These are phyloP conservation scores for Cnemophilus loriae DNA, from an alignment of 2,113 vertebrate genomes.

Conservation along the genomic window DNA sequence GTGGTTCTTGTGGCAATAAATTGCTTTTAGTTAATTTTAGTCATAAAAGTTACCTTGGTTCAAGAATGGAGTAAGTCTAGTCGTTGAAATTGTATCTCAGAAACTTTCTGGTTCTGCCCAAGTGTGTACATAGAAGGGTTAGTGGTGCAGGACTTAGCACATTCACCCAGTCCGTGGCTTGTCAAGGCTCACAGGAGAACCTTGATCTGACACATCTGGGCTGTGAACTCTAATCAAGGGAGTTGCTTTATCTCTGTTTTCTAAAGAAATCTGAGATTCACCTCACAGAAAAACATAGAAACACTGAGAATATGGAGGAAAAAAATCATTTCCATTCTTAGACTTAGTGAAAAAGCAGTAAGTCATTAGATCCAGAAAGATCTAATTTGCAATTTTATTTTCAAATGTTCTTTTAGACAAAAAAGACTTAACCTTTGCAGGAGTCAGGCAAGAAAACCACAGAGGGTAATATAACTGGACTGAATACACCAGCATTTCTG, in stretches of 20 bases:
- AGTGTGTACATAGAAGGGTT: background rate
- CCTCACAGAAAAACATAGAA: background rate
- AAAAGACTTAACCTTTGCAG: background rate
- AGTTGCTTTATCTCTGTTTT: background rate
- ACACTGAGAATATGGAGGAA: background rate
- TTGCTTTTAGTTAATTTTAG: background rate
- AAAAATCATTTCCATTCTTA: background rate
- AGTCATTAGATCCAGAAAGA: background rate
- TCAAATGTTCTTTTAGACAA: background rate
- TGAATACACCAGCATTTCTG: background rate
- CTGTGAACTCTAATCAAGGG: background rate
- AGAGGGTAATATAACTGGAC: background rate
- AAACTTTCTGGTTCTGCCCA: background rate
- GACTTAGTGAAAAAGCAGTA: background rate
- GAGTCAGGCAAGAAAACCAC: background rate
- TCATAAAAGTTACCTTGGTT: background rate
- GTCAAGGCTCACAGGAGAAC: background rate
- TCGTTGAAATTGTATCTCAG: background rate
- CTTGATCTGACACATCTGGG: background rate
- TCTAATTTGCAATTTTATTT: background rate
- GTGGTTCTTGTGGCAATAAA: background rate
- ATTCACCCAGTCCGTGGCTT: background rate
- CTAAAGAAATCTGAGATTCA: background rate
- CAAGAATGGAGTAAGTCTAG: background rate
- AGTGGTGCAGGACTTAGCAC: background rate